phyloP scores from a whole-genome alignment of 2,888 invertebrate species.

The Ochropleura plecta region DNA sequence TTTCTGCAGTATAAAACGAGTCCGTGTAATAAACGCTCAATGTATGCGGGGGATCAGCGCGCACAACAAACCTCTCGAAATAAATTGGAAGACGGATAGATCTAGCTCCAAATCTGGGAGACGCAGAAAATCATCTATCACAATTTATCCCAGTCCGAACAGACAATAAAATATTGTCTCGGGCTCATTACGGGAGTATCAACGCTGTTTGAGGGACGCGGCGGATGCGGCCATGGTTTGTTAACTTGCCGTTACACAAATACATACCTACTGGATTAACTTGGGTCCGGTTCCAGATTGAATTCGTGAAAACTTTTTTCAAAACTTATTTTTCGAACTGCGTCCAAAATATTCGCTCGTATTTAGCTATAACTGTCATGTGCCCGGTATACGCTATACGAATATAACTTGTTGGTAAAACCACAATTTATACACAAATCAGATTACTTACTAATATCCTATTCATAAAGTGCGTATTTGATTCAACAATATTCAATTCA shows the following conservation, averaged over 20 bases:
- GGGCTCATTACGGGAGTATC: constrained; percentile 81
- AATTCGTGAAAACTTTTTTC: constrained; percentile 27
- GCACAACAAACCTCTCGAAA: constrained; percentile 65
- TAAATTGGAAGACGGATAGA: constrained; percentile 81
- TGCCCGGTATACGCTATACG: not conserved
- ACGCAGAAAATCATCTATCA: constrained; percentile 84
- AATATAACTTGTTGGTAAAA: not conserved
- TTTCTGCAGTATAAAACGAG: constrained; percentile 74
- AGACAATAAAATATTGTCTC: constrained; percentile 86
- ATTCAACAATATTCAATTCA: constrained; percentile 24
- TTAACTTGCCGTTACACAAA: constrained; percentile 76
- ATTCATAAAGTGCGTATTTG: constrained; percentile 17
- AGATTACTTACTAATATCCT: constrained; percentile 13
- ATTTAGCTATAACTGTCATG: constrained; percentile 31
- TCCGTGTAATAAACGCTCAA: constrained; percentile 71
- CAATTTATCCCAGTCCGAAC: constrained; percentile 86
- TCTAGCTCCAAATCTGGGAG: constrained; percentile 80
- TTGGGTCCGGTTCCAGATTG: not conserved
- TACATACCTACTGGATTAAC: constrained; percentile 11
- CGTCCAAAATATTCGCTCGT: not conserved
- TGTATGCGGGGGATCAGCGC: constrained; percentile 71
- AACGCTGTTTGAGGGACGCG: constrained; percentile 63
- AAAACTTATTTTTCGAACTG: constrained; percentile 24
- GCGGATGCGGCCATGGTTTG: constrained; percentile 73
- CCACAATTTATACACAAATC: constrained; percentile 12